Conservation (phyloP, 2,113 vertebrate genomes). For the Ciconia boyciana region DNA sequence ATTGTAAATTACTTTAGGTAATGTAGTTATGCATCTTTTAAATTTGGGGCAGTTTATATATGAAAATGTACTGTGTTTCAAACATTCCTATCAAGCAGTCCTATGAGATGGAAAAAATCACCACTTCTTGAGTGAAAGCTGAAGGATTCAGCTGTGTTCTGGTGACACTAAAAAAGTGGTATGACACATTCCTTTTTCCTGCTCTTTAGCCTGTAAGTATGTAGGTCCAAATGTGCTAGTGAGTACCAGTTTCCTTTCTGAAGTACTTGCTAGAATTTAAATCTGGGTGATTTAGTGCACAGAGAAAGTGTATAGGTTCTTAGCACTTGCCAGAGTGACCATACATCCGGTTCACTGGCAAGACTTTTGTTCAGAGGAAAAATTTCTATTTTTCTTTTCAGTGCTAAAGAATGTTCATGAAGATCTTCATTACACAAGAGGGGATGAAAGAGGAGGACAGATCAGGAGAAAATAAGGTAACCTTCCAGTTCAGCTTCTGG, state of each 20-base stretch:
- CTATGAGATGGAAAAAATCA: not conserved
- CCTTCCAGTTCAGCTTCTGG: not conserved
- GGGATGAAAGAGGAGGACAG: not conserved
- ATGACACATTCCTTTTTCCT: not conserved
- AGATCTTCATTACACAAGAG: not conserved
- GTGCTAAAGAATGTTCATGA: not conserved
- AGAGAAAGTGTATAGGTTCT: not conserved
- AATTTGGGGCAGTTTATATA: not conserved
- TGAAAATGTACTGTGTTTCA: not conserved
- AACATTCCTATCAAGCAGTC: not conserved
- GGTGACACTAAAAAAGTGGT: not conserved
- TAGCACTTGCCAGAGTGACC: not conserved
- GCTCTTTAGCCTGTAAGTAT: not conserved
- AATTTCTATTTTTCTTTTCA: not conserved
- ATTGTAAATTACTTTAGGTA: not conserved
- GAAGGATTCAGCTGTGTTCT: not conserved
- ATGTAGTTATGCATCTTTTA: not conserved
- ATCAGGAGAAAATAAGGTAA: not conserved
- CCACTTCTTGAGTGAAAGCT: not conserved
- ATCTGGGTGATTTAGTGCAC: not conserved
- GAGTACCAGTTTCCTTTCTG: not conserved
- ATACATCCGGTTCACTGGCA: not conserved
- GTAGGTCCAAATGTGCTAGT: not conserved
- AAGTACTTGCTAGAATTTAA: not conserved
- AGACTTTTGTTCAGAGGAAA: not conserved